Percentiles rank a stretch among this genome's conserved stretches.
phyloP scores from a whole-genome alignment of 2,888 invertebrate species.

The Watsonalla binaria region DNA sequence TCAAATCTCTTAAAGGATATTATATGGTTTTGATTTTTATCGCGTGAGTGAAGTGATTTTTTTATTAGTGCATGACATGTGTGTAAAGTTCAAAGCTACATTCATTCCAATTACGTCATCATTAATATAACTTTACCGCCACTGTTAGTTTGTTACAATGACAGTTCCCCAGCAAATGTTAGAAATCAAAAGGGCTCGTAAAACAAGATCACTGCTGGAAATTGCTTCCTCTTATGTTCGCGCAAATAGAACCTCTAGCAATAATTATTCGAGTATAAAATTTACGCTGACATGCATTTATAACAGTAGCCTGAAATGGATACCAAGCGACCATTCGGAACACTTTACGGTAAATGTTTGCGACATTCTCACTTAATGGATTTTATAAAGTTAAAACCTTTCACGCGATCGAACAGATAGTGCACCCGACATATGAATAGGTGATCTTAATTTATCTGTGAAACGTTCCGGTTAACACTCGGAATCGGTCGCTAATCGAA shows the following conservation, averaged over 20 bases:
- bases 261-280: slow-evolving; percentile 66
- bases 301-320: slow-evolving; percentile 29
- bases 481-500: slow-evolving; percentile 61
- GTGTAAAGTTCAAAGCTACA: not conserved
- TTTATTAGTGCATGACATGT: not conserved
- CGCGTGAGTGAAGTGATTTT: not conserved
- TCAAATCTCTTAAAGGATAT: not conserved
- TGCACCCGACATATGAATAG: slow-evolving; percentile 69
- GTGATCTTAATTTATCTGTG: slow-evolving; percentile 73
- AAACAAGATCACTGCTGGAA: slow-evolving; percentile 53
- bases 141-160: slow-evolving; percentile 13
- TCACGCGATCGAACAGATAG: slow-evolving; percentile 62
- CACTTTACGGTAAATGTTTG: slow-evolving; percentile 55
- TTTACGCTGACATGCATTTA: slow-evolving; percentile 61
- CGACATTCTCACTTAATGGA: slow-evolving; percentile 64
- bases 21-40: not conserved
- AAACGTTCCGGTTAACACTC: slow-evolving; percentile 65
- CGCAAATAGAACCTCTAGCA: slow-evolving; percentile 37
- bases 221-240: slow-evolving; percentile 58
- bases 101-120: not conserved
- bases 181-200: slow-evolving; percentile 58
- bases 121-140: not conserved
- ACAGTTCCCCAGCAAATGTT: slow-evolving; percentile 47
- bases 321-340: slow-evolving; percentile 37
- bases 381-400: slow-evolving; percentile 58